Evolutionary conservation across 1,140 invertebrate species (phyloP).

Genomic region (Diplogasteroides magnus): DNA sequence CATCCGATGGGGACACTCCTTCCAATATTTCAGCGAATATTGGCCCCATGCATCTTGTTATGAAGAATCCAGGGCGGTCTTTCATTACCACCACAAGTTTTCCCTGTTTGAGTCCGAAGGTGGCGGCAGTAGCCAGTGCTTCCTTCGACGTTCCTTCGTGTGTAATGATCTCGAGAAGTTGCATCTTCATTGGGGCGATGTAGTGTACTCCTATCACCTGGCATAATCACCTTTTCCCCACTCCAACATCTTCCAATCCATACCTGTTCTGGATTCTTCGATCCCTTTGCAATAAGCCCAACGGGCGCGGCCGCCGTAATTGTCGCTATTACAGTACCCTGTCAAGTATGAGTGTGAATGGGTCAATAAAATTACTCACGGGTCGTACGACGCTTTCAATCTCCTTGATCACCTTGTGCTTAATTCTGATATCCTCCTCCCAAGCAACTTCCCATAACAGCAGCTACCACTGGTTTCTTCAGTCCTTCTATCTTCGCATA

Average conservation of each 20-base stretch:
- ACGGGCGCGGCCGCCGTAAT: constrained; percentile 98
- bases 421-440: constrained; percentile 92
- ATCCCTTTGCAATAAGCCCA: constrained; percentile 82
- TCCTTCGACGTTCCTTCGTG: constrained; percentile 89
- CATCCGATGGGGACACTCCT: constrained; percentile 78
- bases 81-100: constrained; percentile 93
- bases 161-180: constrained; percentile 92
- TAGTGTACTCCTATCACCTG: constrained; percentile 89
- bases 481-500: constrained; percentile 74
- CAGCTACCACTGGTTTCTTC: constrained; percentile 87
- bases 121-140: constrained; percentile 66
- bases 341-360: too few relatives aligned
- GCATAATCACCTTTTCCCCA: too few relatives aligned
- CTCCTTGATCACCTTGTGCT: constrained; percentile 95
- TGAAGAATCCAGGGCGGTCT: constrained; percentile 99
- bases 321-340: constrained; percentile 87
- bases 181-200: constrained; percentile 99
- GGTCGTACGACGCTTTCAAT: constrained; percentile 66
- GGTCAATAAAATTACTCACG: too few relatives aligned
- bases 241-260: too few relatives aligned
- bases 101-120: constrained; percentile 82
- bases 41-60: constrained; percentile 83
- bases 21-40: constrained; percentile 92
- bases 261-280: constrained; percentile 73
- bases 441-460: constrained; percentile 88